phyloP scores from a whole-genome alignment of 2,797 vertebrate genomes.

The Notolepis coatsorum region DNA sequence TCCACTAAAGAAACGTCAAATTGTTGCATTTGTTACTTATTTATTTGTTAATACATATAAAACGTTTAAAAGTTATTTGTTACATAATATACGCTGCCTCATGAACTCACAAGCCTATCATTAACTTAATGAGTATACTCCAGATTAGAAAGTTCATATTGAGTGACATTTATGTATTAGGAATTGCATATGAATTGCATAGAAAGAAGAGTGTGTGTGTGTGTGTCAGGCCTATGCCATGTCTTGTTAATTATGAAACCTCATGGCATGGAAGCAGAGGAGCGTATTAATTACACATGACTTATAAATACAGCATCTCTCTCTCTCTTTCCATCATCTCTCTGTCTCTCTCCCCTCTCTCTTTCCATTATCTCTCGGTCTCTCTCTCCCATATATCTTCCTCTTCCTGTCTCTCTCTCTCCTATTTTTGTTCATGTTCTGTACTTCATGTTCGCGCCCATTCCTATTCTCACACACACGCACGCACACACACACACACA shows the following conservation, averaged over 20 bases:
- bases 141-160: no score
- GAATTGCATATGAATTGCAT: no score
- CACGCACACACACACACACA: conserved; percentile 1
- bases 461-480: no score
- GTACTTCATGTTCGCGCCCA: background rate
- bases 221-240: conserved; percentile 41
- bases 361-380: conserved; percentile 11
- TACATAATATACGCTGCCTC: no score
- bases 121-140: no score
- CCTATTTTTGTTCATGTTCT: background rate
- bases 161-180: conserved; percentile 19
- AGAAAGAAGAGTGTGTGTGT: conserved; percentile 2
- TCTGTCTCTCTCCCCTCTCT: conserved; percentile 25
- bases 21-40: no score
- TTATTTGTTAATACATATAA: no score
- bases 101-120: no score
- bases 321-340: conserved; percentile 49
- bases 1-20: no score
- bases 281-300: conserved; percentile 70
- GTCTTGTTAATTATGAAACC: conserved; percentile 69
- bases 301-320: conserved; percentile 63
- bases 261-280: conserved; percentile 42
- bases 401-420: conserved; percentile 12
- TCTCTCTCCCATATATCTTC: no score
- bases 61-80: no score